These are phyloP conservation scores for Stichodactyla mertensii DNA, from an alignment of 64 coral and sea anemone genomes.

Conservation along the genomic window DNA sequence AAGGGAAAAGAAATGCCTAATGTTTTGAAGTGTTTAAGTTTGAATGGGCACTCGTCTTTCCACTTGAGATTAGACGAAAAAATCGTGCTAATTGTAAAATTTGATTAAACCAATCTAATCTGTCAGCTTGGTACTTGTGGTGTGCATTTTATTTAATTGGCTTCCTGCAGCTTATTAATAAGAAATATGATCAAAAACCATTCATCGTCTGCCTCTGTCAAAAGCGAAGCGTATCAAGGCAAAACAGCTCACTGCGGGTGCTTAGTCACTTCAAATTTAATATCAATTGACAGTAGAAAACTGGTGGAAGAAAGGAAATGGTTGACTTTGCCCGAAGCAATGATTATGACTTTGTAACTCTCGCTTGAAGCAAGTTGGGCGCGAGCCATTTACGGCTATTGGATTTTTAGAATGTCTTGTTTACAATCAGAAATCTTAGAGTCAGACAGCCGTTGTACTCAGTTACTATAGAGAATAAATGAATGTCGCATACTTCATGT, in stretches of 20 bases:
- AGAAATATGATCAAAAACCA: background rate
- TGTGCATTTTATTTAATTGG: conserved; percentile 2
- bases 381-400: background rate
- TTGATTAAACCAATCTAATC: conserved; percentile 12
- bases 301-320: background rate
- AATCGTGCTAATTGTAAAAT: conserved; percentile 9
- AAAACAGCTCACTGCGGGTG: conserved; percentile 4
- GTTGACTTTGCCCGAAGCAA: background rate
- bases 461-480: no score
- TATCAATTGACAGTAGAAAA: conserved; percentile 2
- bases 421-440: no score
- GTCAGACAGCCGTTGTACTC: no score
- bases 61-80: background rate
- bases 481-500: no score
- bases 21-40: background rate
- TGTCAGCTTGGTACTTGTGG: conserved; percentile 3
- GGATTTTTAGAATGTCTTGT: no score
- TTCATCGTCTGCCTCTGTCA: conserved; percentile 3
- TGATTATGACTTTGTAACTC: background rate
- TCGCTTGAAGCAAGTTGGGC: background rate
- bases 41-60: background rate
- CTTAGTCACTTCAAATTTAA: background rate
- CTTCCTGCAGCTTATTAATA: conserved; percentile 1
- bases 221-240: conserved; percentile 2
- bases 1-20: background rate